phyloP scores from a whole-genome alignment of 2,888 invertebrate species.

The Carabus problematicus region DNA sequence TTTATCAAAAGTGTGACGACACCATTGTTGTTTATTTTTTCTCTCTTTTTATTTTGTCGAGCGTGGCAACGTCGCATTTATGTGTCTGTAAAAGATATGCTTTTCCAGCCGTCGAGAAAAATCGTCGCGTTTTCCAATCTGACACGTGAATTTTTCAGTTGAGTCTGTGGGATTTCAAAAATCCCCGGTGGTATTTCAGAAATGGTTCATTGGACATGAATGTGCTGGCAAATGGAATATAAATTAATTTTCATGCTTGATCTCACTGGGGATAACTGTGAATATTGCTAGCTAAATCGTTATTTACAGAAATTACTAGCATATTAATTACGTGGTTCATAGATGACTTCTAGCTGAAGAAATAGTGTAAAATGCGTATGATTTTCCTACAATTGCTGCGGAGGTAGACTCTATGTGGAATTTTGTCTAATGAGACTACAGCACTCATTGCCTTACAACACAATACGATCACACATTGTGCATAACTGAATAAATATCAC shows the following conservation, averaged over 20 bases:
- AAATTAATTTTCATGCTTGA: too few species aligned
- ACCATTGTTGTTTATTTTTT: constrained; percentile 9
- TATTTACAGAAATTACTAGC: too few species aligned
- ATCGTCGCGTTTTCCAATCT: constrained; percentile 38
- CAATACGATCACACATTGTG: not conserved
- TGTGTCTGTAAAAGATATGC: constrained; percentile 33
- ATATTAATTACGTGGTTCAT: too few species aligned
- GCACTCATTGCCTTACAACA: too few species aligned
- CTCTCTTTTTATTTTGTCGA: not conserved
- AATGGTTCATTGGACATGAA: not conserved
- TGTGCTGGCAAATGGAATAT: too few species aligned
- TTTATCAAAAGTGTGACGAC: constrained; percentile 41
- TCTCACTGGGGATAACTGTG: too few species aligned
- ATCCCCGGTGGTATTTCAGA: not conserved
- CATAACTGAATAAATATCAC: constrained; percentile 16
- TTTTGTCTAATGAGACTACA: too few species aligned
- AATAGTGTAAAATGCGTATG: too few species aligned
- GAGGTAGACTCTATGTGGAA: too few species aligned
- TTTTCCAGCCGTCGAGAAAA: constrained; percentile 33
- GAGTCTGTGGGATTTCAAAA: constrained; percentile 24
- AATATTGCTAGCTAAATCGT: too few species aligned
- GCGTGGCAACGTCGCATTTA: constrained; percentile 32
- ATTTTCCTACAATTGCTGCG: too few species aligned
- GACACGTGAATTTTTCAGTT: constrained; percentile 36
- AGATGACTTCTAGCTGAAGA: too few species aligned